Evolutionary conservation across 2,797 vertebrate genomes (phyloP).

Genomic region (Apogon talboti): DNA sequence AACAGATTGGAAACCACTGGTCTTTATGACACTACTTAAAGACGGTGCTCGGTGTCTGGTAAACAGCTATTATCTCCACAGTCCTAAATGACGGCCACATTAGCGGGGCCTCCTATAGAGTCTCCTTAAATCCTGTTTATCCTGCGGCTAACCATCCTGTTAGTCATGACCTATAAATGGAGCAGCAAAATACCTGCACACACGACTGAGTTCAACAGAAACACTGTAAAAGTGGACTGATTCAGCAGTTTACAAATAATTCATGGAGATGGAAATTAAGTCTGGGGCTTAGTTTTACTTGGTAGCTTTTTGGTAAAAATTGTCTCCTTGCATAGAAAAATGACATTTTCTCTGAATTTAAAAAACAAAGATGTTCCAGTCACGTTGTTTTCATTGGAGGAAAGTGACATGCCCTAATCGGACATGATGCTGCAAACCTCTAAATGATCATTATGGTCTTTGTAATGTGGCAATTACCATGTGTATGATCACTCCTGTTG

Average conservation of each 20-base stretch:
- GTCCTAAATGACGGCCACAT: conserved; percentile 66
- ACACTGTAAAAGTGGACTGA: conserved; percentile 28
- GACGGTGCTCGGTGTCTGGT: conserved; percentile 52
- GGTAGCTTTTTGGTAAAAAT: background rate
- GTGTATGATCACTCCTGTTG: conserved; percentile 70
- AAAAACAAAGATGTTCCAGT: background rate
- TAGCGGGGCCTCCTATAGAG: conserved; percentile 58
- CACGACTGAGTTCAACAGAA: conserved; percentile 29
- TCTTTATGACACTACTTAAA: conserved; percentile 71
- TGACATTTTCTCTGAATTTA: background rate
- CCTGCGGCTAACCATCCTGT: conserved; percentile 61
- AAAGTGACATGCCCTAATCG: conserved; percentile 54
- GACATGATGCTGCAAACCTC: conserved; percentile 45
- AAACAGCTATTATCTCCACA: conserved; percentile 81
- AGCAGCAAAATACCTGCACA: conserved; percentile 56
- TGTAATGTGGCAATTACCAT: conserved; percentile 71
- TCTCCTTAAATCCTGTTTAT: conserved; percentile 65
- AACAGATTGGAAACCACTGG: conserved; percentile 65
- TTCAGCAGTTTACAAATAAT: conserved; percentile 52
- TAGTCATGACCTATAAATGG: conserved; percentile 72
- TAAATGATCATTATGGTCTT: conserved; percentile 71
- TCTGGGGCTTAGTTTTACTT: background rate
- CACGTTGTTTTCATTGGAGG: conserved; percentile 58
- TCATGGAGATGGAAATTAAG: background rate
- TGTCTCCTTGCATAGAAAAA: background rate